These are phyloP conservation scores for Pseudococcus longispinus DNA, from an alignment of 2,888 invertebrate species.

Conservation along the genomic window DNA sequence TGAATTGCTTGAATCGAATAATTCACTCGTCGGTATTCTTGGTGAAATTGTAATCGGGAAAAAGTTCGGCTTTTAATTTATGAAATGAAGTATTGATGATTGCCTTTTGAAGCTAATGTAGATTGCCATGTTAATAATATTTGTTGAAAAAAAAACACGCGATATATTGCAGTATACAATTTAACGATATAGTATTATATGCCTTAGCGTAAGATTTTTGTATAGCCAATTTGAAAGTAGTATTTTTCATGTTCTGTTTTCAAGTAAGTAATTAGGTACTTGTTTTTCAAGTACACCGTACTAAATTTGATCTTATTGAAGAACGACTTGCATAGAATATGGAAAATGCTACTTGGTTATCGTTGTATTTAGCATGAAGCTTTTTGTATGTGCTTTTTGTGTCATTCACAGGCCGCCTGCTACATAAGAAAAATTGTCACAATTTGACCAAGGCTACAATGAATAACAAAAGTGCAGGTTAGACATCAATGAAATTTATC, in stretches of 20 bases:
- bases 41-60: not conserved
- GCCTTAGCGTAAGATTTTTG: slow-evolving; percentile 19
- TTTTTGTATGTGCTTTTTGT: slow-evolving; percentile 57
- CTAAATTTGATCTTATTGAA: not conserved
- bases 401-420: slow-evolving; percentile 57
- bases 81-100: not conserved
- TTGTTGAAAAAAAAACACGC: slow-evolving; percentile 8
- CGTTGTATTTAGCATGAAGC: slow-evolving; percentile 55
- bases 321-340: not conserved
- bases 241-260: not conserved
- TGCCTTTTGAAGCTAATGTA: slow-evolving; percentile 19
- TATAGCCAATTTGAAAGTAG: not conserved
- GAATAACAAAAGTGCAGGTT: slow-evolving; percentile 55
- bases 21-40: not conserved
- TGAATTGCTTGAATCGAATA: not conserved
- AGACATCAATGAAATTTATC: slow-evolving; percentile 39
- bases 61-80: not conserved
- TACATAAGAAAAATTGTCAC: slow-evolving; percentile 58
- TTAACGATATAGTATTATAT: not conserved
- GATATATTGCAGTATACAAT: slow-evolving; percentile 3
- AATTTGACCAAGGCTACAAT: slow-evolving; percentile 54
- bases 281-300: not conserved
- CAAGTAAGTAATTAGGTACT: not conserved
- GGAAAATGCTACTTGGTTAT: slow-evolving; percentile 34
- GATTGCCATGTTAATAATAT: slow-evolving; percentile 12